These are phyloP conservation scores for Lethenteron camtschaticum DNA, from an alignment of 2,113 vertebrate genomes.

Conservation along the genomic window DNA sequence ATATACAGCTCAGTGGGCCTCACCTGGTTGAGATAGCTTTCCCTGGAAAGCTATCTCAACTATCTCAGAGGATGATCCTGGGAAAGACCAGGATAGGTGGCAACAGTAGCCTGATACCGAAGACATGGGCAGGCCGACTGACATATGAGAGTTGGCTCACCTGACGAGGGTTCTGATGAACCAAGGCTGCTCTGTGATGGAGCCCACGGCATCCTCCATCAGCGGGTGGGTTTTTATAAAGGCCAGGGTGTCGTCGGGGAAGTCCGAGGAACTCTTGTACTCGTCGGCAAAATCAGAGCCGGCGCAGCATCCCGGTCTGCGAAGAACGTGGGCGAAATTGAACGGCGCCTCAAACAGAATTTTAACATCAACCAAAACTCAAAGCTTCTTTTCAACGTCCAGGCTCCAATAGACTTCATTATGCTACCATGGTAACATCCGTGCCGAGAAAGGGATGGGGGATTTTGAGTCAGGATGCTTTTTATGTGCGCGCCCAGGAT, in stretches of 20 bases:
- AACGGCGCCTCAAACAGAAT: too few relatives aligned
- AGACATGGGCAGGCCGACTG: neutral
- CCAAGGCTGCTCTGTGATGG: constrained; percentile 61
- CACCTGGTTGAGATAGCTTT: neutral
- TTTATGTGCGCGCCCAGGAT: too few relatives aligned
- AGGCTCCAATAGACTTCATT: too few relatives aligned
- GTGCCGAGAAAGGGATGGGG: too few relatives aligned
- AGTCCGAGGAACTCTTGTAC: constrained; percentile 64
- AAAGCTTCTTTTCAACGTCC: too few relatives aligned
- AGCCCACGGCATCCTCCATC: constrained; percentile 72
- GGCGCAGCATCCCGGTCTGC: constrained; percentile 65
- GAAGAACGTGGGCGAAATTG: constrained; percentile 5
- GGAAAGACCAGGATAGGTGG: neutral
- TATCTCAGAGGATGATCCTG: too few relatives aligned
- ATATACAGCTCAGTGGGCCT: neutral
- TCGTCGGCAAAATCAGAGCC: constrained; percentile 44
- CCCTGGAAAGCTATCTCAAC: neutral
- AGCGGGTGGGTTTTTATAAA: constrained; percentile 82
- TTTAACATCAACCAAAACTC: too few relatives aligned
- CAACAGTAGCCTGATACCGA: neutral
- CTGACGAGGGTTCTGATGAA: constrained; percentile 66
- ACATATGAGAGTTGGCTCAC: constrained; percentile 22
- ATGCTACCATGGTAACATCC: too few relatives aligned
- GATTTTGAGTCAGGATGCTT: too few relatives aligned
- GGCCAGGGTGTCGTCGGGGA: constrained; percentile 80